Evolutionary conservation across 2,113 vertebrate genomes (phyloP), one percentile per base, ranked within the genome.

Genomic region (Elachura formosa): DNA sequence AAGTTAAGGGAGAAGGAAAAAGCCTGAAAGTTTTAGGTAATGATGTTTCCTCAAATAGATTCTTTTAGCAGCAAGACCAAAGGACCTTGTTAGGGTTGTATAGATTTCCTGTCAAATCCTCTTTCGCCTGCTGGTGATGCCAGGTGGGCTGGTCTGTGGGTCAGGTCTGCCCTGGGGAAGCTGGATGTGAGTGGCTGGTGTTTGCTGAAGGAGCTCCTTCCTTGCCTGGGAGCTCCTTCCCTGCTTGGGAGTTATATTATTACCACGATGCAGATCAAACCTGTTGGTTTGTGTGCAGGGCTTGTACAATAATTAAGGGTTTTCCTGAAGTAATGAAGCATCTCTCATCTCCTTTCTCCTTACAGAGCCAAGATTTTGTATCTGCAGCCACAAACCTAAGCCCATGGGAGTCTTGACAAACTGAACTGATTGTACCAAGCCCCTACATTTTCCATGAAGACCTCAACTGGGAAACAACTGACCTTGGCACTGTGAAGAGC

Each of bases 331-430:
- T 40, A 18, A 29, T 1, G 12, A 25, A 58, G 20, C 19, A 43
- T 31, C 36, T 63, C 75, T 69, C 68, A 28, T 45, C 31, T 38
- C 26, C 41, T 75, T 31, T 10, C 28, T 82, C 33, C 38, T 71
- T 31, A 36, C 6, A n/a, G 48, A 81, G 24, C 31, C 68, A 66
- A 49, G 26, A n/a, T 36, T 77, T 9, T 40, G 49, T 9, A 7
- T 51, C 51, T 41, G n/a, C 12, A 80, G 34, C 48, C 61, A 31
- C 33, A 24, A 56, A 2, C 8, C 34, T 34, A 18, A 75, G 23
- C 10, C 74, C 0, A 0, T 24, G 52, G 34, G 18, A 79, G 4
- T 24, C 17, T 6, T 34, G 46, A 10, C 16, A 51, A 59, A 2
- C 12, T 63, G 73, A 55, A n/a, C 7, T 22, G 24, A 10, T 41